Conservation (phyloP, 2,888 invertebrate species). For the Atethmia centrago region DNA sequence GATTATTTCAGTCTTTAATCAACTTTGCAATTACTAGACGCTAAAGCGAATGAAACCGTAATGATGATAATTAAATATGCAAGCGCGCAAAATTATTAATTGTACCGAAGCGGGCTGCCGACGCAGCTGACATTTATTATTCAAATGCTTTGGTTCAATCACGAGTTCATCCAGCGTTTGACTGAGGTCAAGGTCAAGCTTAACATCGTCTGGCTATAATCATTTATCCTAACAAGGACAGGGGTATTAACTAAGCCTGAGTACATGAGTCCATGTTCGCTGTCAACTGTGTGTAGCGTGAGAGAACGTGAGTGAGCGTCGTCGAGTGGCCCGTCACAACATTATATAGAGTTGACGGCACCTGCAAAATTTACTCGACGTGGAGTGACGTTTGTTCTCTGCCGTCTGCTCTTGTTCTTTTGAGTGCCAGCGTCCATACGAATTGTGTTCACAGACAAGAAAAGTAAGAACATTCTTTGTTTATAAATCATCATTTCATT, state of each 20-base stretch:
- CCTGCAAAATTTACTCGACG: conserved; percentile 55
- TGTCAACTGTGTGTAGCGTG: conserved; percentile 45
- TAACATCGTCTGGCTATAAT: conserved; percentile 56
- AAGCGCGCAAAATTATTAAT: conserved; percentile 70
- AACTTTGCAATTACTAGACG: conserved; percentile 51
- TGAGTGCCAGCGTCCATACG: conserved; percentile 17
- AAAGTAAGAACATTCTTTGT: conserved; percentile 7
- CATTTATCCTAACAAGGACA: conserved; percentile 56
- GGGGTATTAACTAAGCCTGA: conserved; percentile 50
- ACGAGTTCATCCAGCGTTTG: conserved; percentile 59
- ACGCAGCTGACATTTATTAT: conserved; percentile 71
- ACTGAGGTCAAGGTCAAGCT: conserved; percentile 61
- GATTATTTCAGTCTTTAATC: conserved; percentile 54
- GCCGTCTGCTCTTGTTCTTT: conserved; percentile 42
- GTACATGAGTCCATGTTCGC: conserved; percentile 39
- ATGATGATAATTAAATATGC: conserved; percentile 62
- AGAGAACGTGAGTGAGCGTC: conserved; percentile 37
- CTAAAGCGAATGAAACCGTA: conserved; percentile 59
- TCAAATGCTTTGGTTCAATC: conserved; percentile 73
- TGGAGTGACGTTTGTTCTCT: conserved; percentile 36
- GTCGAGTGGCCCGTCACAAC: conserved; percentile 49
- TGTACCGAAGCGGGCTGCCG: conserved; percentile 63
- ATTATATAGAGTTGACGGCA: conserved; percentile 66
- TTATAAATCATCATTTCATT: conserved; percentile 13
- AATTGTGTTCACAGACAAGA: conserved; percentile 1